These are phyloP conservation scores for Synanthedon andrenaeformis DNA, from an alignment of 2,888 invertebrate species.

Conservation along the genomic window DNA sequence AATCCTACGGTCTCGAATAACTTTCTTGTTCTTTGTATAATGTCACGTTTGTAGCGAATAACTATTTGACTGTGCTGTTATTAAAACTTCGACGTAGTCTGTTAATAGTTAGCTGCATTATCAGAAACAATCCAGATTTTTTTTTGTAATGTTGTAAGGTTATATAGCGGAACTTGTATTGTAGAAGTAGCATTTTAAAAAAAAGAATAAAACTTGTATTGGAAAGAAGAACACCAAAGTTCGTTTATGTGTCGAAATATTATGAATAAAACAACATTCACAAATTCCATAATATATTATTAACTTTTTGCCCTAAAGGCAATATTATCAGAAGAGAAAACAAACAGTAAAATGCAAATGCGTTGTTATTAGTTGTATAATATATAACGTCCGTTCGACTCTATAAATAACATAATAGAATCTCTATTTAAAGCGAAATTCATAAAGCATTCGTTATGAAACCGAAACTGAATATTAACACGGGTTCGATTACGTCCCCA, in stretches of 20 bases:
- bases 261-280: no score
- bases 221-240: no score
- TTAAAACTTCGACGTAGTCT: neutral
- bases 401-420: conserved; percentile 42
- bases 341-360: conserved; percentile 42
- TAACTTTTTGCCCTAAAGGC: conserved; percentile 7
- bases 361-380: conserved; percentile 37
- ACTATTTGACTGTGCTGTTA: neutral
- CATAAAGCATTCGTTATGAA: conserved; percentile 30
- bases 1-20: conserved; percentile 4
- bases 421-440: conserved; percentile 24
- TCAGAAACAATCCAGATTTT: no score
- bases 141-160: no score
- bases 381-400: conserved; percentile 32
- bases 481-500: neutral
- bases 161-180: no score
- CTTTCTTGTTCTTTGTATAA: neutral
- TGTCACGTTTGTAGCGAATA: neutral
- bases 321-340: conserved; percentile 19
- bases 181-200: no score
- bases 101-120: no score
- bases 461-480: conserved; percentile 29
- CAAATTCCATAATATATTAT: neutral
- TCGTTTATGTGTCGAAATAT: no score
- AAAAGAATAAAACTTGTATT: no score